phyloP scores from a whole-genome alignment of 2,113 vertebrate species.

The Ictalurus furcatus region DNA sequence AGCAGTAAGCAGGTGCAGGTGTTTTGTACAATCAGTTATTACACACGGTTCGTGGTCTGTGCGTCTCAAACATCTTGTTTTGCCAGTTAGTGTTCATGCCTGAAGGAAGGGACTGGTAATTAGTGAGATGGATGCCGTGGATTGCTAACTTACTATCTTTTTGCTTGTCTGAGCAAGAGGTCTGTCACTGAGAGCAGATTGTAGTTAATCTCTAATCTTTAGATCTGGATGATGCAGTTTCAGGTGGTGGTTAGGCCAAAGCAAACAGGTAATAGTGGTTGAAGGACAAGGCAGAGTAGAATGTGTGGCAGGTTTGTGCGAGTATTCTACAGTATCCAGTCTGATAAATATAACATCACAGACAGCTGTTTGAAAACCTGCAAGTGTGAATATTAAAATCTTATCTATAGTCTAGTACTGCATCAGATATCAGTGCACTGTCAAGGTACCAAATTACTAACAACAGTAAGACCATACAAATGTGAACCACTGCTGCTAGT shows the following conservation, averaged over 20 bases:
- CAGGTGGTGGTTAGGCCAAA: not conserved
- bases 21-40: not conserved
- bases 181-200: not conserved
- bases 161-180: not conserved
- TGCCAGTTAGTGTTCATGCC: not conserved
- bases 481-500: not conserved
- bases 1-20: not conserved
- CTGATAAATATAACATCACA: not conserved
- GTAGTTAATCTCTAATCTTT: not conserved
- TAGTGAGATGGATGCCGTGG: not conserved
- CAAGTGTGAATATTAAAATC: not conserved
- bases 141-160: constrained; percentile 1
- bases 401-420: not conserved
- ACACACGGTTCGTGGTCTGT: not conserved
- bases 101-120: not conserved
- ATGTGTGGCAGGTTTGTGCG: not conserved
- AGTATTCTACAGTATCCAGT: not conserved
- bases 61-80: constrained; percentile 12
- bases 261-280: not conserved
- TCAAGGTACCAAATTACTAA: not conserved
- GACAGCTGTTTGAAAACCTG: not conserved
- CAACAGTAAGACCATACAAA: not conserved
- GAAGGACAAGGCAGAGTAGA: not conserved
- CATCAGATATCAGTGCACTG: not conserved
- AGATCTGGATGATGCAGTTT: not conserved